phyloP scores from a whole-genome alignment of 92 coral and sea anemone genomes.

The Hydrozoanthus gracilis region DNA sequence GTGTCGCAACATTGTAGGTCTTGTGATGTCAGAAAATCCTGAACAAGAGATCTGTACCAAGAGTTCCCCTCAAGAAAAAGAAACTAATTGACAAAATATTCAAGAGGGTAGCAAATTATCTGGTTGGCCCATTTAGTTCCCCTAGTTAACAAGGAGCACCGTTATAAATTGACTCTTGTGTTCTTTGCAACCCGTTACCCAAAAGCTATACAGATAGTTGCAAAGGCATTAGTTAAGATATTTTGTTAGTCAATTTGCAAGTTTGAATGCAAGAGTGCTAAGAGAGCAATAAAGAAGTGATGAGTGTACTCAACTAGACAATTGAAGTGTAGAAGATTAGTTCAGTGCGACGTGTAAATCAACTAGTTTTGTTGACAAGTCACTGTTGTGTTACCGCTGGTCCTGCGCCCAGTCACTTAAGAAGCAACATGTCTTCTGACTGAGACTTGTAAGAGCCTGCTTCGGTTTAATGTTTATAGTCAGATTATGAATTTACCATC shows the following conservation, averaged over 20 bases:
- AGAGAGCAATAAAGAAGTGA: no score
- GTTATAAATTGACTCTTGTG: slow-evolving; percentile 45
- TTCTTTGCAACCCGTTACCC: slow-evolving; percentile 60
- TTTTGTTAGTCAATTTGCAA: slow-evolving; percentile 4
- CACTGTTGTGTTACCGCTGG: no score
- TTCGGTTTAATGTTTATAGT: no score
- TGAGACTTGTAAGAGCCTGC: no score
- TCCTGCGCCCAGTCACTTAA: no score
- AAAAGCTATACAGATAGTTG: slow-evolving; percentile 55
- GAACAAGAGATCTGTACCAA: slow-evolving; percentile 63
- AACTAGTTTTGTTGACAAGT: no score
- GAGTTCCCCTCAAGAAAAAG: slow-evolving; percentile 66
- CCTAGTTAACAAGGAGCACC: slow-evolving; percentile 14
- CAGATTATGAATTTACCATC: no score
- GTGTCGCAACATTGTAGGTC: slow-evolving; percentile 43
- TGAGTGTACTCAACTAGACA: no score
- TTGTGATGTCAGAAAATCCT: slow-evolving; percentile 66
- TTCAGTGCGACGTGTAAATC: no score
- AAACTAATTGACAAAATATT: slow-evolving; percentile 71
- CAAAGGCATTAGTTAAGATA: slow-evolving; percentile 50
- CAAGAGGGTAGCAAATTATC: slow-evolving; percentile 50
- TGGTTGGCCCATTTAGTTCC: slow-evolving; percentile 36
- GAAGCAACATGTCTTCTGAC: no score
- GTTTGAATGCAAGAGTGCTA: no score
- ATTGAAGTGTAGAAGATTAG: no score